phyloP scores from a whole-genome alignment of 2,888 invertebrate genomes.

The Cephalotes varians region DNA sequence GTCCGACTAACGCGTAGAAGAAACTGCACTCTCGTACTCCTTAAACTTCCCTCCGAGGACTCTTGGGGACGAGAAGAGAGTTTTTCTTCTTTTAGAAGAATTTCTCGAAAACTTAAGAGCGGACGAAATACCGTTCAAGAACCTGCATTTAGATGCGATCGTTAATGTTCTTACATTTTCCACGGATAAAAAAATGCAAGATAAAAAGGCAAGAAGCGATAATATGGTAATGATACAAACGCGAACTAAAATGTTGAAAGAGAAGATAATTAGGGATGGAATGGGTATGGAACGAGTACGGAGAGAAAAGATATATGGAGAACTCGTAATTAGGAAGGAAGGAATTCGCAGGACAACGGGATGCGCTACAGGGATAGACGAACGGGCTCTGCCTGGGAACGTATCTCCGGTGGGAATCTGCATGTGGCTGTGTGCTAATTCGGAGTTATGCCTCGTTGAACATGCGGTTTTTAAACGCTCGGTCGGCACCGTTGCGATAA shows the following conservation, averaged over 20 bases:
- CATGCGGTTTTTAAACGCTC: constrained; percentile 66
- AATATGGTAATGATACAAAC: constrained; percentile 5
- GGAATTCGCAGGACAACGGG: constrained; percentile 19
- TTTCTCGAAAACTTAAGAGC: neutral
- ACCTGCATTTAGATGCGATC: neutral
- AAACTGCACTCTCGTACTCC: neutral
- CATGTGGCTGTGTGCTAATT: constrained; percentile 68
- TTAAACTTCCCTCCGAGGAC: neutral
- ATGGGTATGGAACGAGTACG: no score
- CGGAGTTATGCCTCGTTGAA: constrained; percentile 69
- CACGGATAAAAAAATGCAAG: neutral
- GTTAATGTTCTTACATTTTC: neutral
- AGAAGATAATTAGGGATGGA: constrained; percentile 5
- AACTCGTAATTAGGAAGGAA: neutral
- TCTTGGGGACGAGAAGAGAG: neutral
- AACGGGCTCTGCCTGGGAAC: constrained; percentile 54
- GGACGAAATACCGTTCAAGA: neutral
- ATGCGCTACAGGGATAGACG: neutral
- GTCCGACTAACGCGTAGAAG: neutral
- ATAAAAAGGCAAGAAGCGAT: neutral
- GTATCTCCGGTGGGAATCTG: constrained; percentile 59
- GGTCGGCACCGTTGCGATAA: constrained; percentile 48
- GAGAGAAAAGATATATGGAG: neutral
- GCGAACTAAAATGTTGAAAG: neutral
- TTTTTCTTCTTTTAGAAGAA: neutral